phyloP scores from a whole-genome alignment of 2,888 invertebrate genomes.

The Philereme vetulata region DNA sequence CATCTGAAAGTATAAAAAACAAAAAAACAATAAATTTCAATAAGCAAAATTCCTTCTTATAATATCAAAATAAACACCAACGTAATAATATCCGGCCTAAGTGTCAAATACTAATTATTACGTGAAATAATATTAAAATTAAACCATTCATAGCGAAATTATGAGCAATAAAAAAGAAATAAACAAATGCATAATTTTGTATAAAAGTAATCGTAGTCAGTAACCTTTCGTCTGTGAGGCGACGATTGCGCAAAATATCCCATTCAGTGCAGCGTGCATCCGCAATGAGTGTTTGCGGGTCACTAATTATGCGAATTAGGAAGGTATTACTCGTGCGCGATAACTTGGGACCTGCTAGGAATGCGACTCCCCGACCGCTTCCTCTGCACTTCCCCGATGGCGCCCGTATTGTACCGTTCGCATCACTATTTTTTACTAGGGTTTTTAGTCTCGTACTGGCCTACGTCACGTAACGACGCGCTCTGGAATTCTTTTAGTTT shows the following conservation, averaged over 20 bases:
- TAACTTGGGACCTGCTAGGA: too few relatives aligned
- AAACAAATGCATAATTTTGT: conserved; percentile 1
- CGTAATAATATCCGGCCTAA: too few relatives aligned
- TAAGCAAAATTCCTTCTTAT: too few relatives aligned
- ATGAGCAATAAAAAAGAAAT: background rate
- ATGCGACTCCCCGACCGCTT: too few relatives aligned
- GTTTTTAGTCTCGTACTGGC: too few relatives aligned
- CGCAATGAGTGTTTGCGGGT: background rate
- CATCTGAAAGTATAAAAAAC: conserved; percentile 10
- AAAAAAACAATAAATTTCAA: background rate
- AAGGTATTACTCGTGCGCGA: too few relatives aligned
- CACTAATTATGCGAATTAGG: background rate
- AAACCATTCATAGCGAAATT: background rate
- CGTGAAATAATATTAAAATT: background rate
- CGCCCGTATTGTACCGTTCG: too few relatives aligned
- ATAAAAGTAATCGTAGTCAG: background rate
- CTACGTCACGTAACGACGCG: too few relatives aligned
- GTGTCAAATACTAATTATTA: too few relatives aligned
- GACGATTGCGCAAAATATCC: background rate
- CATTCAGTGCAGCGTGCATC: background rate
- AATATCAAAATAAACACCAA: background rate
- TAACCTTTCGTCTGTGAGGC: background rate
- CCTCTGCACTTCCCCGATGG: too few relatives aligned
- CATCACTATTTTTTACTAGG: too few relatives aligned
- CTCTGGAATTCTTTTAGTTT: too few relatives aligned